Evolutionary conservation across 2,797 vertebrate species (phyloP).

Genomic region (Sylvilagus floridanus): DNA sequence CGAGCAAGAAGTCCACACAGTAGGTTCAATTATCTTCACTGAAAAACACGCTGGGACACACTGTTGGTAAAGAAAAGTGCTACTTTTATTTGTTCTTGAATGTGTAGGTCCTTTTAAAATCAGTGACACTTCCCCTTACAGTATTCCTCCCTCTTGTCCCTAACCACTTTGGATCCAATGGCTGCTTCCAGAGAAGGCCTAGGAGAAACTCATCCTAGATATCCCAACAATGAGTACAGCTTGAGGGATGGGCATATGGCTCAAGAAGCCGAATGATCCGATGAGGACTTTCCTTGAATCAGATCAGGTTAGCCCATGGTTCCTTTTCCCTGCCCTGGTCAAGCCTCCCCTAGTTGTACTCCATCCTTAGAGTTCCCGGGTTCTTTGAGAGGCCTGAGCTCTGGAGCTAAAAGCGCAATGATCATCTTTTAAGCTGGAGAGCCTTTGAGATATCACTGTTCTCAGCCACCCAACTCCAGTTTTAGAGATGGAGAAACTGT

Average conservation of each 20-base stretch:
- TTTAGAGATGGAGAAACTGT: slow-evolving; percentile 25
- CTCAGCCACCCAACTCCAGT: background rate
- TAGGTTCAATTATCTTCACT: background rate
- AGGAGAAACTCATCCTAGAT: slow-evolving; percentile 40
- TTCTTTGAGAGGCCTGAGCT: background rate
- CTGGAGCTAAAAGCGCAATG: slow-evolving; percentile 6
- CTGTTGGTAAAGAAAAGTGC: slow-evolving; percentile 75
- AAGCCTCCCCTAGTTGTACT: background rate
- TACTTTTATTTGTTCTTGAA: slow-evolving; percentile 78
- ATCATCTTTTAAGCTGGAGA: background rate
- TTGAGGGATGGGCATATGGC: slow-evolving; percentile 18
- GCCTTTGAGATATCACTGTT: slow-evolving; percentile 24
- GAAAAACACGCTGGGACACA: slow-evolving; percentile 77
- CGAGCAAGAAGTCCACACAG: slow-evolving; percentile 12
- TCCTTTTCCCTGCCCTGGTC: slow-evolving; percentile 21
- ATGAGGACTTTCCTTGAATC: slow-evolving; percentile 38
- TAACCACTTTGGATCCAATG: slow-evolving; percentile 41
- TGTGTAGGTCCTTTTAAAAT: slow-evolving; percentile 72
- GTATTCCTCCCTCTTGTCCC: slow-evolving; percentile 36
- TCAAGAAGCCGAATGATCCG: slow-evolving; percentile 63
- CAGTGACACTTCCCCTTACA: slow-evolving; percentile 56
- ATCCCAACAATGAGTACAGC: background rate
- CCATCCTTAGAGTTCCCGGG: background rate
- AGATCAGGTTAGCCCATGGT: slow-evolving; percentile 36
- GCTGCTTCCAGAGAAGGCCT: slow-evolving; percentile 14